phyloP scores from a whole-genome alignment of 2,888 invertebrate species.

The Caradrina kadenii region DNA sequence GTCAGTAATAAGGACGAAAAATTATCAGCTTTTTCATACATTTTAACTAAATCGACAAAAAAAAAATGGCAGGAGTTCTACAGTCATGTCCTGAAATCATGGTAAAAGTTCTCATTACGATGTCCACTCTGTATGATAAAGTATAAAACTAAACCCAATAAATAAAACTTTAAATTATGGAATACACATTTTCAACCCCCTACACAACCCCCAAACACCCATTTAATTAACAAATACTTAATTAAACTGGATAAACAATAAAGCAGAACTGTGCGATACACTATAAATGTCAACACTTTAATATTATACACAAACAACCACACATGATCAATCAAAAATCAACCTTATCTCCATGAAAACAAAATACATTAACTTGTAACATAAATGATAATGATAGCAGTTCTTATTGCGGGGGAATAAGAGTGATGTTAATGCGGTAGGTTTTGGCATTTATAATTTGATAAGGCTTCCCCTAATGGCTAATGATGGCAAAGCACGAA shows the following conservation, averaged over 20 bases:
- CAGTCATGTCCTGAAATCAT: no score
- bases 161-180: conserved; percentile 29
- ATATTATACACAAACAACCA: conserved; percentile 30
- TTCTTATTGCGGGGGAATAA: conserved; percentile 35
- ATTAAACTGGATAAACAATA: conserved; percentile 58
- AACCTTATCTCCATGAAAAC: conserved; percentile 13
- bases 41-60: no score
- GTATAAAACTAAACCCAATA: neutral
- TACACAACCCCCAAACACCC: conserved; percentile 46
- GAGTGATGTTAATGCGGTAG: conserved; percentile 30
- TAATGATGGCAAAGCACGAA: conserved; percentile 65
- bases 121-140: neutral
- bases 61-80: no score
- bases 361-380: conserved; percentile 8
- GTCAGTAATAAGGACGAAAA: no score
- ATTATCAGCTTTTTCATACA: no score
- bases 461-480: conserved; percentile 55
- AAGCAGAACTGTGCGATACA: conserved; percentile 56
- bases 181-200: conserved; percentile 12
- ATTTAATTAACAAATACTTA: conserved; percentile 63
- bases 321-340: conserved; percentile 35
- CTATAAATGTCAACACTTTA: conserved; percentile 59
- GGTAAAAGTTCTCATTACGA: no score
- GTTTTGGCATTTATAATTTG: conserved; percentile 61
- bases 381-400: conserved; percentile 20